Conservation (phyloP, 2,797 vertebrate species). For the Myotis findleyi region DNA sequence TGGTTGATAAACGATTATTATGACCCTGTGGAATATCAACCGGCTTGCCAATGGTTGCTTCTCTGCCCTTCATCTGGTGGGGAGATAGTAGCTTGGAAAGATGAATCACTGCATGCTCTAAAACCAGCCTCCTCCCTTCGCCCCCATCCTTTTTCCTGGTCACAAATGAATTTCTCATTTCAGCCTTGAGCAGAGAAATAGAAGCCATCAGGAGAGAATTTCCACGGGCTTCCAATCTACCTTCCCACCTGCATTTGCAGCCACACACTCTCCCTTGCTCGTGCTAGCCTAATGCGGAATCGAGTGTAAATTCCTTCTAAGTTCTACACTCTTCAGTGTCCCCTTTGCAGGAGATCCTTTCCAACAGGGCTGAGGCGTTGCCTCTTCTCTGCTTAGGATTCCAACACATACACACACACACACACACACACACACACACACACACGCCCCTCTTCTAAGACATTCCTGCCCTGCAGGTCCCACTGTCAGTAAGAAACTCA, state of each 20-base stretch:
- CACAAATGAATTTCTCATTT: background rate
- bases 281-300: background rate
- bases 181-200: background rate
- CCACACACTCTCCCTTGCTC: fast-evolving
- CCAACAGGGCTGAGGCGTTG: background rate
- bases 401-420: background rate
- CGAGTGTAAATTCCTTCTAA: background rate
- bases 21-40: background rate
- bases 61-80: background rate
- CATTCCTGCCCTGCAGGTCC: background rate
- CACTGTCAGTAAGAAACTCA: background rate
- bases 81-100: background rate
- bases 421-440: no score
- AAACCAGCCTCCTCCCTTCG: background rate
- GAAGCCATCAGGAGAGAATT: background rate
- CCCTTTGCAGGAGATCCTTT: background rate
- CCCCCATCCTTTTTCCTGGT: background rate
- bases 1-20: background rate
- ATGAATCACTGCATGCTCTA: background rate
- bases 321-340: background rate
- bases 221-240: background rate
- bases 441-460: background rate
- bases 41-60: fast-evolving
- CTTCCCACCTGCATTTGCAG: background rate
- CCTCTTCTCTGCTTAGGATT: background rate